Conservation (phyloP, 2,113 vertebrate species). For the Tyto alba region DNA sequence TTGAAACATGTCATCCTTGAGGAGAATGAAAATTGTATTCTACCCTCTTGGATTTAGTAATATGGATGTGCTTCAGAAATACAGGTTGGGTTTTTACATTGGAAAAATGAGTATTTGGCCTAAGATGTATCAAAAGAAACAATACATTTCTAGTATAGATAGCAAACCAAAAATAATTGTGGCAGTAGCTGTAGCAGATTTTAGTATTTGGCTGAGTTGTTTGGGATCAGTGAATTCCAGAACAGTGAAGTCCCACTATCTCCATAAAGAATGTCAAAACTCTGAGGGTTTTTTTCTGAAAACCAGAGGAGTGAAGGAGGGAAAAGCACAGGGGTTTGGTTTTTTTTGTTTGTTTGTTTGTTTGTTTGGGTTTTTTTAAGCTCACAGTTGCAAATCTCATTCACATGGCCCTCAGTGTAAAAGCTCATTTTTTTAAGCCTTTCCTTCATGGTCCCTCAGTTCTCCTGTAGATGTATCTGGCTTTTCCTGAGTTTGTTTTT, state of each 20-base stretch:
- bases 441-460: background rate
- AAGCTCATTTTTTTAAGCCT: background rate
- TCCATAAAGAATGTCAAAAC: background rate
- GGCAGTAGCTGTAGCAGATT: background rate
- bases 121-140: background rate
- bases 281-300: background rate
- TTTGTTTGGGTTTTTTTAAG: background rate
- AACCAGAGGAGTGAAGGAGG: background rate
- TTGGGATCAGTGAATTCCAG: background rate
- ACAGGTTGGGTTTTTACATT: background rate
- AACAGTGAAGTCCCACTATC: background rate
- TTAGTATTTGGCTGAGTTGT: background rate
- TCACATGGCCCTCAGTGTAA: background rate
- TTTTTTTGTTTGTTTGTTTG: too few species aligned
- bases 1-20: rapidly evolving
- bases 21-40: background rate
- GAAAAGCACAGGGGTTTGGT: background rate
- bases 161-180: background rate
- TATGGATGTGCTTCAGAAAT: background rate
- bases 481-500: background rate
- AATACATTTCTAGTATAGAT: rapidly evolving
- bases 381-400: background rate
- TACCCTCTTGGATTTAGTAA: background rate
- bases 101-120: background rate
- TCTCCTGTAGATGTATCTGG: background rate